Conservation (phyloP, 2,797 vertebrate species). For the Xerus rutilus region DNA sequence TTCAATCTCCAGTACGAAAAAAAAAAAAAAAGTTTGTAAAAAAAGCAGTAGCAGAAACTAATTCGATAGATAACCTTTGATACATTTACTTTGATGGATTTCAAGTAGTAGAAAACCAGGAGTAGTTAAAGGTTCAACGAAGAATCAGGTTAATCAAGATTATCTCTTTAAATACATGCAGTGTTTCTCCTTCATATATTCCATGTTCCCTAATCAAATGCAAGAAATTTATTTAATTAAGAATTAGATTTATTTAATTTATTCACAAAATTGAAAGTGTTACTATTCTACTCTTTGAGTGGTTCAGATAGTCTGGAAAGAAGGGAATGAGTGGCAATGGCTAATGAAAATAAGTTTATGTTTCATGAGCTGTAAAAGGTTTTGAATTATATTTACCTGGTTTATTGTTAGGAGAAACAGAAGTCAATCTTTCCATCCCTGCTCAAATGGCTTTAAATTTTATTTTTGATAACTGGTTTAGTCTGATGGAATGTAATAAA, state of each 20-base stretch:
- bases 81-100: background rate
- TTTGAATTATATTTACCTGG: background rate
- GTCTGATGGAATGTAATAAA: constrained; percentile 13
- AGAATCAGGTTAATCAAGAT: background rate
- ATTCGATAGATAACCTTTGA: no score
- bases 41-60: background rate
- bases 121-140: background rate
- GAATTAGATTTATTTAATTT: background rate
- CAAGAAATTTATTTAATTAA: background rate
- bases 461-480: background rate
- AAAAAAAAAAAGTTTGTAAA: background rate
- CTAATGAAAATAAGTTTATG: background rate
- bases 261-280: background rate
- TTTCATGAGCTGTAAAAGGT: background rate
- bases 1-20: no score
- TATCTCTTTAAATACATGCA: background rate
- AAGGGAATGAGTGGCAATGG: background rate
- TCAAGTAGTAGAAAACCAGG: background rate
- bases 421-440: background rate
- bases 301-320: background rate
- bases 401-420: background rate
- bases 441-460: background rate
- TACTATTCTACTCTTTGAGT: background rate
- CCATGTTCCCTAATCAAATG: background rate
- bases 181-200: background rate